Evolutionary conservation across 2,888 invertebrate species (phyloP).

Genomic region (Caenorhabditis afra): DNA sequence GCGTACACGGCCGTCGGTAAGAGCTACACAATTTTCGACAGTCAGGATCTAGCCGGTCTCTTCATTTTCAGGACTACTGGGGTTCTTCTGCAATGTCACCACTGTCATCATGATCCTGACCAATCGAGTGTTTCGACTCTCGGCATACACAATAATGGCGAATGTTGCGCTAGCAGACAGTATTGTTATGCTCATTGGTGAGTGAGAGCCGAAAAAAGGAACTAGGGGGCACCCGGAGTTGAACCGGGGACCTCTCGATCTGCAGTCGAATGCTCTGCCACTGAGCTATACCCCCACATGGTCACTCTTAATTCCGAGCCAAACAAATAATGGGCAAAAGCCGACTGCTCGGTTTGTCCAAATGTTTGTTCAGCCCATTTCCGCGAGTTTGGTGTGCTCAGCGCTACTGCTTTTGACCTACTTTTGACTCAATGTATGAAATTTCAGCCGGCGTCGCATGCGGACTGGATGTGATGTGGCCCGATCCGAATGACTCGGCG

Average conservation of each 20-base stretch:
- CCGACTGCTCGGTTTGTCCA: too few relatives aligned
- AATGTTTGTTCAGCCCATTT: too few relatives aligned
- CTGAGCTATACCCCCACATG: constrained; percentile 77
- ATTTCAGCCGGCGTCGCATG: constrained; percentile 64
- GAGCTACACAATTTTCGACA: background rate
- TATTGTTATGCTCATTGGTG: constrained; percentile 67
- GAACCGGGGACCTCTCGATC: constrained; percentile 80
- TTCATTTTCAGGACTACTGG: constrained; percentile 65
- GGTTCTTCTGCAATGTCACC: constrained; percentile 73
- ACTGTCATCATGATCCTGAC: constrained; percentile 77
- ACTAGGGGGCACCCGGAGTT: constrained; percentile 75
- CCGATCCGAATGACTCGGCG: constrained; percentile 43
- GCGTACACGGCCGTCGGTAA: constrained; percentile 57
- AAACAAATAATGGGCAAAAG: too few relatives aligned
- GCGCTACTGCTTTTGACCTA: constrained; percentile 13
- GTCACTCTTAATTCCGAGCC: background rate
- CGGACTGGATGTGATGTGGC: constrained; percentile 64
- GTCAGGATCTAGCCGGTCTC: too few relatives aligned
- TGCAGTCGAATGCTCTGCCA: constrained; percentile 64
- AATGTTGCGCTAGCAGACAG: constrained; percentile 70
- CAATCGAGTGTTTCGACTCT: constrained; percentile 77
- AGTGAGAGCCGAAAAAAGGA: background rate
- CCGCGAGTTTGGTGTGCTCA: too few relatives aligned
- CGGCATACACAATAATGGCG: constrained; percentile 80
- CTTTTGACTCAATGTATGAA: too few relatives aligned